Evolutionary conservation across 2,888 invertebrate species (phyloP).

Genomic region (Saturnia pavonia): DNA sequence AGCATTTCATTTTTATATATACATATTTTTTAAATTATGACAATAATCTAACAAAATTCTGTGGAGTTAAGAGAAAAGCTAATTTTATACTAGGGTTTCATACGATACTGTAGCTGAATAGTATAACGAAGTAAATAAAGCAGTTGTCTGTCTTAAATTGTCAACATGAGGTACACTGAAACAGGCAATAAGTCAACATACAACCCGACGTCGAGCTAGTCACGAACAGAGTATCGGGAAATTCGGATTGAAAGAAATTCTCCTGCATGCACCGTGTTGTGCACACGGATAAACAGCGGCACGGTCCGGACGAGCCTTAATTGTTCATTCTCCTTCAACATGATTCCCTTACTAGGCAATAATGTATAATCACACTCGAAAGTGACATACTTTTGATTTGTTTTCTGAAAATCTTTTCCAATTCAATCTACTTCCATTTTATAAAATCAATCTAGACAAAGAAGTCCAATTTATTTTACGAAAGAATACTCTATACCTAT

Average conservation of each 20-base stretch:
- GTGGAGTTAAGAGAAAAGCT: neutral
- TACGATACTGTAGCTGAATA: slow-evolving; percentile 19
- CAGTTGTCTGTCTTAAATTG: slow-evolving; percentile 33
- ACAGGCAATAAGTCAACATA: slow-evolving; percentile 56
- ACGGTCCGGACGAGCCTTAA: slow-evolving; percentile 3
- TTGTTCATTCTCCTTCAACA: slow-evolving; percentile 17
- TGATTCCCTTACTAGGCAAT: slow-evolving; percentile 1
- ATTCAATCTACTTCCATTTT: too few relatives aligned
- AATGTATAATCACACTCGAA: neutral
- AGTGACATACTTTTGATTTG: neutral
- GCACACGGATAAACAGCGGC: slow-evolving; percentile 35
- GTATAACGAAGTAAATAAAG: slow-evolving; percentile 23
- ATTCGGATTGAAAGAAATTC: slow-evolving; percentile 66
- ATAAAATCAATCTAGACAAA: too few relatives aligned
- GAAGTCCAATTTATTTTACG: too few relatives aligned
- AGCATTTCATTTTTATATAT: too few relatives aligned
- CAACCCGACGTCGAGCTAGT: slow-evolving; percentile 39
- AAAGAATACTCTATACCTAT: too few relatives aligned
- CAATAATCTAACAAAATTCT: too few relatives aligned
- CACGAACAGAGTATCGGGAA: slow-evolving; percentile 60
- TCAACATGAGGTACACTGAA: slow-evolving; percentile 35
- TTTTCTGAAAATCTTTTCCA: too few relatives aligned
- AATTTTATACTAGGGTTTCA: neutral
- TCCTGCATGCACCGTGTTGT: slow-evolving; percentile 38
- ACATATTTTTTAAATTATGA: too few relatives aligned